Conservation (phyloP, 2,797 vertebrate species). For the Smutsia temminckii region DNA sequence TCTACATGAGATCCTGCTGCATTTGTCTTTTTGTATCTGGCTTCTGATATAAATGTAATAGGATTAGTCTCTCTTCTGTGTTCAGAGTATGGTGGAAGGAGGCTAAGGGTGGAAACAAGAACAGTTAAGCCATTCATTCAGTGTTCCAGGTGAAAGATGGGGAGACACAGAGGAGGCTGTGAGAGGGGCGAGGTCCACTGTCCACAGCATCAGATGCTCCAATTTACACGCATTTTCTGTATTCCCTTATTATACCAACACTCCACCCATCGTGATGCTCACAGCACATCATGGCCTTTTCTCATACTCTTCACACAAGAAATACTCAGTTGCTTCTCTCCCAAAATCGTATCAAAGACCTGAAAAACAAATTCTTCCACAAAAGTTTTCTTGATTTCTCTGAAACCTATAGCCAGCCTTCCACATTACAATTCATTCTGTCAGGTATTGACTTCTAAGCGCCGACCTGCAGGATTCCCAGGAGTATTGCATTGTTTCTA, state of each 20-base stretch:
- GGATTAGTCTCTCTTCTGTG: not conserved
- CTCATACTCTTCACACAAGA: not conserved
- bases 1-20: not conserved
- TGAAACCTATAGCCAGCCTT: fast-evolving
- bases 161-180: too few relatives aligned
- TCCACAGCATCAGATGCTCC: fast-evolving
- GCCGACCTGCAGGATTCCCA: not conserved
- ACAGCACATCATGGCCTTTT: not conserved
- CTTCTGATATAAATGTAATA: not conserved
- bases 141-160: not conserved
- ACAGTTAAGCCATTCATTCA: not conserved
- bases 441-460: not conserved
- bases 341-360: not conserved
- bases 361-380: not conserved
- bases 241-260: not conserved
- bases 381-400: not conserved
- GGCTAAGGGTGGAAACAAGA: not conserved
- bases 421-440: not conserved
- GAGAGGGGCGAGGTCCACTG: too few relatives aligned
- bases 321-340: not conserved
- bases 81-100: not conserved
- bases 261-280: not conserved
- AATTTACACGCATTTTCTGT: not conserved
- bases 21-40: not conserved
- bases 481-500: not conserved